These are phyloP conservation scores for Apodemia hepburni DNA, from an alignment of 2,888 invertebrate genomes.

Conservation along the genomic window DNA sequence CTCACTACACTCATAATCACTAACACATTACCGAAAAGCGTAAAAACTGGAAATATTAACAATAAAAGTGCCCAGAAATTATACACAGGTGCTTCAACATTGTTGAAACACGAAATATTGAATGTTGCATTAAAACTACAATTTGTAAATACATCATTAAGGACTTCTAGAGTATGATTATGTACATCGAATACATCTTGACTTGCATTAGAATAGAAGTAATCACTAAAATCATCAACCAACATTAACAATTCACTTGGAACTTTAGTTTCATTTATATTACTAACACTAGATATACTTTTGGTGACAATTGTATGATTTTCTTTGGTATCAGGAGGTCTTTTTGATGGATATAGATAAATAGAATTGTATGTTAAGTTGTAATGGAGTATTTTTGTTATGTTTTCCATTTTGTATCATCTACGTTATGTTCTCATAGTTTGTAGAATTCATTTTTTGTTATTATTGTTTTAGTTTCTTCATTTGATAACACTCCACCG, in stretches of 20 bases:
- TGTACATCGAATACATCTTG: conserved; percentile 63
- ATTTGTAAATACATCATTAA: conserved; percentile 69
- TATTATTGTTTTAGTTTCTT: background rate
- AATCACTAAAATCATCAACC: conserved; percentile 89
- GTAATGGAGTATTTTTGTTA: conserved; percentile 39
- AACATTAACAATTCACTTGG: conserved; percentile 80
- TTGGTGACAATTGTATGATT: conserved; percentile 27
- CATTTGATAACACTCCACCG: background rate
- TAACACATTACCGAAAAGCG: conserved; percentile 97
- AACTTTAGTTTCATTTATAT: conserved; percentile 43
- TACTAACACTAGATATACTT: conserved; percentile 18
- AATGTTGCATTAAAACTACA: conserved; percentile 72
- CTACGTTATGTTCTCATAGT: conserved; percentile 37
- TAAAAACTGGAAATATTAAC: conserved; percentile 94
- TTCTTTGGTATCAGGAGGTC: conserved; percentile 47
- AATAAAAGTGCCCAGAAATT: conserved; percentile 94
- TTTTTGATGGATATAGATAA: conserved; percentile 46
- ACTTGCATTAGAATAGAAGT: conserved; percentile 83
- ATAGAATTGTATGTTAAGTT: conserved; percentile 38
- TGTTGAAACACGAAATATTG: conserved; percentile 70
- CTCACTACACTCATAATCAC: conserved; percentile 96
- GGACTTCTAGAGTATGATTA: conserved; percentile 50
- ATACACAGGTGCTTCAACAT: conserved; percentile 64
- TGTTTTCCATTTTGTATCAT: conserved; percentile 37
- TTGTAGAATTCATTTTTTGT: conserved; percentile 19